Evolutionary conservation across 2,797 vertebrate species (phyloP).

Genomic region (Tokudaia tokunoshimensis): DNA sequence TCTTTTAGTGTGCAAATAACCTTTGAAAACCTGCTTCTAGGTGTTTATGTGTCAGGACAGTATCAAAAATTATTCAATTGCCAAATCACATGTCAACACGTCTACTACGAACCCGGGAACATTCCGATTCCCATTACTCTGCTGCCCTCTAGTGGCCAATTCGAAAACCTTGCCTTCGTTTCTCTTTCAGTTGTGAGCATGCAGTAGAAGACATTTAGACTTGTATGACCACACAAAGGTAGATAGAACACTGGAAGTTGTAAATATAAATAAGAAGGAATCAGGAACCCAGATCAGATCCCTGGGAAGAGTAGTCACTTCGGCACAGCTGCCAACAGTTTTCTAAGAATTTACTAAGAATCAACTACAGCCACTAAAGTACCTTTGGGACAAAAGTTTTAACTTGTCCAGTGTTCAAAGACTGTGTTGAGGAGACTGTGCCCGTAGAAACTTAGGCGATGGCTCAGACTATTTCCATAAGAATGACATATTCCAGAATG

Average conservation of each 20-base stretch:
- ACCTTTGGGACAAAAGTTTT: neutral
- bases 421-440: rapidly evolving
- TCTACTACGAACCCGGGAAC: neutral
- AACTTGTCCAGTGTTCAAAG: neutral
- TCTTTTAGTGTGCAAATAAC: constrained; percentile 89
- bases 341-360: neutral
- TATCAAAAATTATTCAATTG: constrained; percentile 88
- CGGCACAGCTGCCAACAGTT: constrained; percentile 24
- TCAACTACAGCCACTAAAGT: neutral
- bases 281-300: neutral
- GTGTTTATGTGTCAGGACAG: constrained; percentile 90
- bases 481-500: neutral
- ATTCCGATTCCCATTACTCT: constrained; percentile 82
- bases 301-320: neutral
- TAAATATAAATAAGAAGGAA: constrained; percentile 30
- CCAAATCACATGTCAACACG: constrained; percentile 85
- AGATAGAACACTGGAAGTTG: constrained; percentile 28
- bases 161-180: neutral
- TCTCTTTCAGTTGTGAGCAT: neutral
- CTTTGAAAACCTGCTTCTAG: constrained; percentile 86
- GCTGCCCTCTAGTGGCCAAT: constrained; percentile 87
- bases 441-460: rapidly evolving
- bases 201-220: neutral
- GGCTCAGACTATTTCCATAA: neutral
- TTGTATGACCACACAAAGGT: neutral